A percentile compares a stretch with the other conserved stretches of the same genome.
Conservation (phyloP, 2,888 invertebrate species). For the Apamea crenata region DNA sequence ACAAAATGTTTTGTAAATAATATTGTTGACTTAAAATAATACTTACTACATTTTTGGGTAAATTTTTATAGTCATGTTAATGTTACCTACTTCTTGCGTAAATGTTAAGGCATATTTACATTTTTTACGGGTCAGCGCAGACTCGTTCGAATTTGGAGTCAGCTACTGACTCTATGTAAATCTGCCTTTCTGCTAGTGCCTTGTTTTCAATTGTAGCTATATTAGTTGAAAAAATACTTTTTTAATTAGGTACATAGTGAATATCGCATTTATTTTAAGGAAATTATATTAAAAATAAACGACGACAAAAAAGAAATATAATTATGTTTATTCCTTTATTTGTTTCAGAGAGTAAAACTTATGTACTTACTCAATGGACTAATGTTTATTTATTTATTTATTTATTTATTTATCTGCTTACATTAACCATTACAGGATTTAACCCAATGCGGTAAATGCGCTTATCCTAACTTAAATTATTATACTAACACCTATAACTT, state of each 20-base stretch:
- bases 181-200: neutral
- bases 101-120: conserved; percentile 5
- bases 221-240: conserved; percentile 13
- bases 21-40: conserved; percentile 4
- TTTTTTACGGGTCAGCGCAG: neutral
- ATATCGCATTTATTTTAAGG: conserved; percentile 25
- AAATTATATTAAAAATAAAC: conserved; percentile 34
- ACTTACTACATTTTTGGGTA: conserved; percentile 8
- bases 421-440: no score
- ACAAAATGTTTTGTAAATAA: conserved; percentile 31
- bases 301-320: neutral
- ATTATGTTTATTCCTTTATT: neutral
- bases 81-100: conserved; percentile 29
- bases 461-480: no score
- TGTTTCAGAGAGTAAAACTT: neutral
- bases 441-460: no score
- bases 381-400: no score
- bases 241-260: neutral
- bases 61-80: conserved; percentile 22
- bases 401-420: no score
- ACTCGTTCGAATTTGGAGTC: neutral
- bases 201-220: conserved; percentile 31
- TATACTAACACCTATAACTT: no score
- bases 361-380: neutral
- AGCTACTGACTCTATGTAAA: neutral